Conservation (phyloP, 35 echinoderm and acorn worm genomes). For the Ophiothrix spiculata region DNA sequence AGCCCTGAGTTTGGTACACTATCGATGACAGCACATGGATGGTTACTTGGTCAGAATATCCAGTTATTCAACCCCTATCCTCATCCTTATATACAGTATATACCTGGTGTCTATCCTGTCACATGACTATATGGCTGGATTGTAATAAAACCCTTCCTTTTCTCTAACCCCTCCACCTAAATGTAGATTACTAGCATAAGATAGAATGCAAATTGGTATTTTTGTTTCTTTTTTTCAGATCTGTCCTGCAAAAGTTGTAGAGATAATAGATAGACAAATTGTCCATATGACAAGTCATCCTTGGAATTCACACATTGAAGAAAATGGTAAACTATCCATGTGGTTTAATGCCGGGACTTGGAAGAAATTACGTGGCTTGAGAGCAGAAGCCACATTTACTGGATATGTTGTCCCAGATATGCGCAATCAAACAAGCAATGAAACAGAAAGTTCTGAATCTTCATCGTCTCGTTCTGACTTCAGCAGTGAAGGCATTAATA, state of each 20-base stretch:
- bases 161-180: no score
- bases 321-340: neutral
- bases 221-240: neutral
- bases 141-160: no score
- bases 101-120: no score
- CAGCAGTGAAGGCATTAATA: neutral
- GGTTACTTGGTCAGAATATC: no score
- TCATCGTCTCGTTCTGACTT: neutral
- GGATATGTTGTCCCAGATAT: neutral
- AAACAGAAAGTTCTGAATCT: neutral
- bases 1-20: no score
- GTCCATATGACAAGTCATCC: neutral
- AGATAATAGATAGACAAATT: neutral
- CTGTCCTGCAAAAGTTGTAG: neutral
- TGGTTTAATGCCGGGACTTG: neutral
- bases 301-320: neutral
- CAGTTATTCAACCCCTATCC: no score
- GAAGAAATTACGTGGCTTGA: neutral
- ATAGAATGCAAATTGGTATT: no score
- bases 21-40: no score
- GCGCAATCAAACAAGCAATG: neutral
- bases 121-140: no score
- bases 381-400: neutral
- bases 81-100: no score
- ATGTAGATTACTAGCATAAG: no score